Evolutionary conservation across 1,140 invertebrate genomes (phyloP).

Genomic region (Panagrolaimus sp.): DNA sequence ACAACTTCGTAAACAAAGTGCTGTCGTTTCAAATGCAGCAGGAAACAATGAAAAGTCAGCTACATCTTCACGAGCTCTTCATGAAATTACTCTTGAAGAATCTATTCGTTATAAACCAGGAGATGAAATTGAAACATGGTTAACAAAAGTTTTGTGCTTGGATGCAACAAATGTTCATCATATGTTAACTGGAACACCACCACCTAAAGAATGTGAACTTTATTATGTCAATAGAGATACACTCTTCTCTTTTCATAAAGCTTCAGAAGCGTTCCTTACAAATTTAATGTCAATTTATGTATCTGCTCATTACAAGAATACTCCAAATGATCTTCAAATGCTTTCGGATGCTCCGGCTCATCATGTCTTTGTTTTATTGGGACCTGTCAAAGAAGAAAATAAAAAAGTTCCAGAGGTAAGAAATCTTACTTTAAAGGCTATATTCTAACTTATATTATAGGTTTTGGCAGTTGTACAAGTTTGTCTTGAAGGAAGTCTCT

Average conservation of each 20-base stretch:
- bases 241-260: conserved; percentile 91
- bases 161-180: conserved; percentile 67
- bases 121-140: conserved; percentile 80
- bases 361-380: conserved; percentile 88
- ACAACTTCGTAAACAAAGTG: conserved; percentile 68
- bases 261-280: conserved; percentile 88
- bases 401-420: conserved; percentile 75
- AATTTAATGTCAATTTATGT: conserved; percentile 85
- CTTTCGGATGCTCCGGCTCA: conserved; percentile 97
- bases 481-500: conserved; percentile 89
- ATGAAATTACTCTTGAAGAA: conserved; percentile 72
- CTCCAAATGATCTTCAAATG: conserved; percentile 96
- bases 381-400: conserved; percentile 70
- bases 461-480: conserved; percentile 64
- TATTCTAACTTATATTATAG: conserved; percentile 17
- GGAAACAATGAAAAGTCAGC: conserved; percentile 39
- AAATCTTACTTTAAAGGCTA: conserved; percentile 61
- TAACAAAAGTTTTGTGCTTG: conserved; percentile 82
- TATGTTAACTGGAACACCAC: conserved; percentile 64
- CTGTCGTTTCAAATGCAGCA: conserved; percentile 11
- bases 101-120: conserved; percentile 85
- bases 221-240: conserved; percentile 74
- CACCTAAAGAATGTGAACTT: conserved; percentile 79
- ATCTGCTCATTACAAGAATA: conserved; percentile 95
- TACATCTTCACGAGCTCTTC: conserved; percentile 55